Evolutionary conservation across 2,113 vertebrate species (phyloP), one percentile per base, ranked within the genome.

Genomic region (Channa maculata): DNA sequence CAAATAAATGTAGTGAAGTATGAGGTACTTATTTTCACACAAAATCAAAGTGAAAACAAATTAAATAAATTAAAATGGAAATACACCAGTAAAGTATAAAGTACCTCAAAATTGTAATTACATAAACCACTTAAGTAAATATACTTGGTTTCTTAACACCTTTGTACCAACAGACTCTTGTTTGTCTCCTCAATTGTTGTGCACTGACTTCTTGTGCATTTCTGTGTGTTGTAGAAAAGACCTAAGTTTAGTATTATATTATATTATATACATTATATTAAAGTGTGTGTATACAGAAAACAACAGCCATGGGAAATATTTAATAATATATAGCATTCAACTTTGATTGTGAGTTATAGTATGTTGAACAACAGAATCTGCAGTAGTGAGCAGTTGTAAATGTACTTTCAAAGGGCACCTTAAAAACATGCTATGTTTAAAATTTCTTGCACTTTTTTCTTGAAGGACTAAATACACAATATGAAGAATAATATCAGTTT

Each of bases 171-270:
- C 24, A 24, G 24, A 24, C 24, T 24, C 24, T 24, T 24, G 24
- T 24, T 24, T 24, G 24, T 24, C 24, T 24, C 24, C 24, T 24
- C 24, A 24, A 24, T 24, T 24, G 24, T 24, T n/a, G 51, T 44
- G 10, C 34, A 10, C 54, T 3, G 1, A 80, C 15, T 80, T 58
- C 78, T 59, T 73, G 75, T 88, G 80, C 88, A 89, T 46, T 81
- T 60, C 44, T 73, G 44, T 65, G 75, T 65, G 73, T 82, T 66
- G 55, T 45, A 63, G 63, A 83, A 44, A 79, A 50, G 71, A 71
- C 69, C 79, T 88, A 67, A 75, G 60, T 72, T 75, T 50, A 52
- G 83, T 79, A 46, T 78, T 69, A 78, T 54, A 46, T 78, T 69
- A 78, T 54, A 24, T 24, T 24, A 24, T 24, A 24, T 24, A 24